phyloP scores from a whole-genome alignment of 2,888 invertebrate species.

The Molanna angustata region DNA sequence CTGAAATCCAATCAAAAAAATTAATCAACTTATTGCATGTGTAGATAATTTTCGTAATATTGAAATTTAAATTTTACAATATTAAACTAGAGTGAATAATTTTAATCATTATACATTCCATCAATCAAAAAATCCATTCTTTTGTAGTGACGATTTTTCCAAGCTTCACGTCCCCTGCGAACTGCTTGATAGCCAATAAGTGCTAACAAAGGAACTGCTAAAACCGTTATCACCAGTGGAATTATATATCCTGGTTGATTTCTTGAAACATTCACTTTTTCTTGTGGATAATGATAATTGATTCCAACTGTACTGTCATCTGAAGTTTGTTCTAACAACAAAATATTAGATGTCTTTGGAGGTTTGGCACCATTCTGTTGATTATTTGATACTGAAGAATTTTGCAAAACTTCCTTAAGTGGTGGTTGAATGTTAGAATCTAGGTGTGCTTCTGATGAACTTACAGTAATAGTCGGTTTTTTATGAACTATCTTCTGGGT shows the following conservation, averaged over 20 bases:
- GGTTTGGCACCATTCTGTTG: not conserved
- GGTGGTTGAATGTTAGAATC: not conserved
- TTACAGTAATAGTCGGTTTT: slow-evolving; percentile 53
- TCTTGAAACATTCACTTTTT: not conserved
- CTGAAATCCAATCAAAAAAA: too few species aligned
- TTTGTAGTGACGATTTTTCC: slow-evolving; percentile 82
- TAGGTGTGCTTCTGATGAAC: slow-evolving; percentile 42
- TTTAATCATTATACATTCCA: slow-evolving; percentile 82
- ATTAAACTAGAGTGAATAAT: too few species aligned
- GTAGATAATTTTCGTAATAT: too few species aligned
- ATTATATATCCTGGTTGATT: slow-evolving; percentile 63
- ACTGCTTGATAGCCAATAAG: slow-evolving; percentile 64
- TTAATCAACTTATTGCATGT: too few species aligned
- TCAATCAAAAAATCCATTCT: slow-evolving; percentile 87
- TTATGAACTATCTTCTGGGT: too few species aligned
- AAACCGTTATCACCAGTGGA: slow-evolving; percentile 70
- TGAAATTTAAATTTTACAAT: too few species aligned
- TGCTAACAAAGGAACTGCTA: slow-evolving; percentile 72
- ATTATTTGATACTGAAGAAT: not conserved
- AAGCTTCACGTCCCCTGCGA: slow-evolving; percentile 74
- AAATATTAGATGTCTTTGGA: not conserved
- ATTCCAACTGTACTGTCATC: slow-evolving; percentile 3
- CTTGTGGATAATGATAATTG: not conserved
- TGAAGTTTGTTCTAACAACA: not conserved
- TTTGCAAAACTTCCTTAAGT: not conserved